Evolutionary conservation across 2,888 invertebrate species (phyloP).

Genomic region (Ochropleura leucogaster): DNA sequence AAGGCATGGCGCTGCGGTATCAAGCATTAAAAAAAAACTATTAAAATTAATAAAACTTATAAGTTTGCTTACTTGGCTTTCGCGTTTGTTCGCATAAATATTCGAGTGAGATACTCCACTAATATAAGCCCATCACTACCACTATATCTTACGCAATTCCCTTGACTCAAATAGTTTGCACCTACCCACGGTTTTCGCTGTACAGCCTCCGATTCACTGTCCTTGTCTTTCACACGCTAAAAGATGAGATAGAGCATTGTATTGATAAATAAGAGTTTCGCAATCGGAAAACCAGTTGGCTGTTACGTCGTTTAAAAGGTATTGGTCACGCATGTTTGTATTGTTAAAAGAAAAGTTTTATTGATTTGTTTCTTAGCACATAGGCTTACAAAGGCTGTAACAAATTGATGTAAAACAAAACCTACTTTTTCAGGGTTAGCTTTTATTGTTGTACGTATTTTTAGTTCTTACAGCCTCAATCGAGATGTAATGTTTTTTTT

Average conservation of each 20-base stretch:
- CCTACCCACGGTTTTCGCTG: slow-evolving; percentile 44
- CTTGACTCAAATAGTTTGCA: slow-evolving; percentile 64
- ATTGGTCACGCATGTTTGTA: slow-evolving; percentile 3
- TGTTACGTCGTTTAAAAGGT: slow-evolving; percentile 36
- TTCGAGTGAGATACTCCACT: slow-evolving; percentile 14
- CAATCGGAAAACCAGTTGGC: slow-evolving; percentile 61
- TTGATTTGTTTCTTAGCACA: not conserved
- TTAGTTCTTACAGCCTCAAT: not conserved
- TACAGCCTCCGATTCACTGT: slow-evolving; percentile 53
- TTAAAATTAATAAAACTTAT: no score
- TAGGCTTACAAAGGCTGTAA: not conserved
- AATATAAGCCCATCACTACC: slow-evolving; percentile 44
- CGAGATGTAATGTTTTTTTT: not conserved
- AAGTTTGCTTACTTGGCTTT: no score
- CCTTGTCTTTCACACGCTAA: slow-evolving; percentile 47
- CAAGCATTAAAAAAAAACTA: no score
- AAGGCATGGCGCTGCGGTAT: no score
- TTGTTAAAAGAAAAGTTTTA: slow-evolving; percentile 18
- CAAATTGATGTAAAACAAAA: not conserved
- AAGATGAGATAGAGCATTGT: slow-evolving; percentile 46
- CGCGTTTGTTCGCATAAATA: not conserved
- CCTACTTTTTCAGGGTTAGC: not conserved
- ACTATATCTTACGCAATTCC: slow-evolving; percentile 56
- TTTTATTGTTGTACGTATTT: not conserved
- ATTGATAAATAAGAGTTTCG: slow-evolving; percentile 63